Evolutionary conservation across 2,888 invertebrate species (phyloP).

Genomic region (Brachypalpus laphriformis): DNA sequence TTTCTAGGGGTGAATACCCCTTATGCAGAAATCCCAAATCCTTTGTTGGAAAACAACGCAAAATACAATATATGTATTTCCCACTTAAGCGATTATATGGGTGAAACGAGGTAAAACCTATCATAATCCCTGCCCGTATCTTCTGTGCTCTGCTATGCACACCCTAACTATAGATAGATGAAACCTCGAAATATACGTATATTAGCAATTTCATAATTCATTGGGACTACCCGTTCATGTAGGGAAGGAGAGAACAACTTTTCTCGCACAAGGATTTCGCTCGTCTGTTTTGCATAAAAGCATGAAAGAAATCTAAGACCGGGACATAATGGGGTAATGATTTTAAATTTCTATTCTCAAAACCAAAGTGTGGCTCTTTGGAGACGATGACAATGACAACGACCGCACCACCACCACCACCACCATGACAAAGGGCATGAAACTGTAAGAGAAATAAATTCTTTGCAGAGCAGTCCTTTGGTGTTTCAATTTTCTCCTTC

Average conservation of each 20-base stretch:
- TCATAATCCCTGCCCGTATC: conserved; percentile 8
- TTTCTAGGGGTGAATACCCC: background rate
- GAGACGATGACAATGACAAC: background rate
- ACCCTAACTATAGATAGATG: conserved; percentile 11
- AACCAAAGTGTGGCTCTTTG: background rate
- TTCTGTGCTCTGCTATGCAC: background rate
- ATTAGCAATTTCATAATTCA: conserved; percentile 17
- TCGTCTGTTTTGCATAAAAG: conserved; percentile 6
- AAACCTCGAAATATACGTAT: conserved; percentile 16
- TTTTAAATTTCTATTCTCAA: background rate
- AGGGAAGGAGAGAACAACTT: background rate
- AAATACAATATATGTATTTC: background rate
- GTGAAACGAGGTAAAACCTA: conserved; percentile 28
- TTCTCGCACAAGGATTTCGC: background rate
- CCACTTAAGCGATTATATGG: conserved; percentile 34
- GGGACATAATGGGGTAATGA: background rate
- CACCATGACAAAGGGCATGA: background rate
- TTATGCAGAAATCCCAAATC: conserved; percentile 2
- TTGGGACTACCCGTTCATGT: background rate
- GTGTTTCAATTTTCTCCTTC: background rate
- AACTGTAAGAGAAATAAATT: background rate
- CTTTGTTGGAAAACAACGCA: conserved; percentile 14
- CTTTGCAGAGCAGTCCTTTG: background rate
- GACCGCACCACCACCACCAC: background rate
- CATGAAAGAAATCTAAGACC: background rate